Evolutionary conservation across 2,797 vertebrate genomes (phyloP).

Genomic region (Danio tinwini): DNA sequence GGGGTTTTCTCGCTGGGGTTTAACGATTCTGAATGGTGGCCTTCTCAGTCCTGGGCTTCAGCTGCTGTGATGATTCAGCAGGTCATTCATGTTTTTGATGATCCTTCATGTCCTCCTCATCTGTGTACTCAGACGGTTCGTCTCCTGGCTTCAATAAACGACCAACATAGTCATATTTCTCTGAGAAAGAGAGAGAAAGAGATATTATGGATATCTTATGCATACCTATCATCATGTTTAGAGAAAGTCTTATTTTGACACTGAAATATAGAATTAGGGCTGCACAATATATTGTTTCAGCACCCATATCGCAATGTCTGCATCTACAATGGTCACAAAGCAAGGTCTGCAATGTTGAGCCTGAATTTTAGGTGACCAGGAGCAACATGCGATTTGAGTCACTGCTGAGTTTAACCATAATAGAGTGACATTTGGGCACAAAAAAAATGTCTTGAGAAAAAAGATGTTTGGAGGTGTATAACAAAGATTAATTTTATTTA

Average conservation of each 20-base stretch:
- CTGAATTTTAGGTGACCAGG: too few relatives aligned
- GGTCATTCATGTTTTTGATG: slow-evolving; percentile 97
- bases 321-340: too few relatives aligned
- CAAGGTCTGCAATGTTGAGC: too few relatives aligned
- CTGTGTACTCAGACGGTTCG: slow-evolving; percentile 98
- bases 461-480: too few relatives aligned
- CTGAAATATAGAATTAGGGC: background rate
- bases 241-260: background rate
- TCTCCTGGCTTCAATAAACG: slow-evolving; percentile 97
- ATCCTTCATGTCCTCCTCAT: slow-evolving; percentile 99
- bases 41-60: slow-evolving; percentile 60
- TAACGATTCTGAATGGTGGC: slow-evolving; percentile 47
- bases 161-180: slow-evolving; percentile 98
- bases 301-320: too few relatives aligned
- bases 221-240: background rate
- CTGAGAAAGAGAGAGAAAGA: slow-evolving; percentile 69
- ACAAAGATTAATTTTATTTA: too few relatives aligned
- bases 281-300: too few relatives aligned
- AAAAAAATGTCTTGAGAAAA: too few relatives aligned
- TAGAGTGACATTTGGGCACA: too few relatives aligned
- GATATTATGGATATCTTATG: background rate
- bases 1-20: slow-evolving; percentile 26
- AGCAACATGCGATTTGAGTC: too few relatives aligned
- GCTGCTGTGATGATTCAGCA: slow-evolving; percentile 75
- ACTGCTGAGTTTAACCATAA: too few relatives aligned